A percentile compares a stretch with the other conserved stretches of the same genome.
Conservation (phyloP, 2,888 invertebrate species). For the Hemithea aestivaria region DNA sequence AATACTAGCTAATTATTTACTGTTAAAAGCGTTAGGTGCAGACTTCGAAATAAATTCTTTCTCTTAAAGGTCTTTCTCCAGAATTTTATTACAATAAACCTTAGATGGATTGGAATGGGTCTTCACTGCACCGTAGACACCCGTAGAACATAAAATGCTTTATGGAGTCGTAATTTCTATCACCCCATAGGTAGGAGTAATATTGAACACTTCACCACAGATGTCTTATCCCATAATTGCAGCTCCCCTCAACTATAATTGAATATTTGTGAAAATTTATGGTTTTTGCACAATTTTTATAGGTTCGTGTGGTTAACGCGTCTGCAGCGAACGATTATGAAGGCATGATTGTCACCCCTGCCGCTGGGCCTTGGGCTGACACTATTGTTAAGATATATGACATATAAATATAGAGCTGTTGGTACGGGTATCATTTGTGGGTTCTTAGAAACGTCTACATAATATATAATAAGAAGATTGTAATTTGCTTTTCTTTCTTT, state of each 20-base stretch:
- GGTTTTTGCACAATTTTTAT: slow-evolving; percentile 69
- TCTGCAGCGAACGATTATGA: slow-evolving; percentile 65
- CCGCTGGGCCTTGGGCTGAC: slow-evolving; percentile 36
- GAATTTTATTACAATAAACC: too few relatives aligned
- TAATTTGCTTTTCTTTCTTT: too few relatives aligned
- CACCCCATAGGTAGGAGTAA: slow-evolving; percentile 4
- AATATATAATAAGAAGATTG: too few relatives aligned
- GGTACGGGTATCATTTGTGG: slow-evolving; percentile 20
- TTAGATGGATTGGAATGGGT: too few relatives aligned
- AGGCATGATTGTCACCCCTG: slow-evolving; percentile 56
- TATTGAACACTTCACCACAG: slow-evolving; percentile 10
- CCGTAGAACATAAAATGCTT: background rate
- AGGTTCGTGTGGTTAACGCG: slow-evolving; percentile 69
- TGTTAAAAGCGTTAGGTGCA: too few relatives aligned
- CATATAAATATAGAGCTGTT: slow-evolving; percentile 20
- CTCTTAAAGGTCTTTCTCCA: too few relatives aligned
- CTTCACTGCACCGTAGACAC: too few relatives aligned
- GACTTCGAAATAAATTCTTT: too few relatives aligned
- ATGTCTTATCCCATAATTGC: slow-evolving; percentile 17
- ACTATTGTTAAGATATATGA: slow-evolving; percentile 16
- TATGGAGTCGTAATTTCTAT: background rate
- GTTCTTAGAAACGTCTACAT: too few relatives aligned
- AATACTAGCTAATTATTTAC: too few relatives aligned
- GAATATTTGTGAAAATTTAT: slow-evolving; percentile 67
- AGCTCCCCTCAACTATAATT: slow-evolving; percentile 44